Evolutionary conservation across 2,888 invertebrate species (phyloP), one percentile per base, ranked within the genome.

Genomic region (Andrena minutula): DNA sequence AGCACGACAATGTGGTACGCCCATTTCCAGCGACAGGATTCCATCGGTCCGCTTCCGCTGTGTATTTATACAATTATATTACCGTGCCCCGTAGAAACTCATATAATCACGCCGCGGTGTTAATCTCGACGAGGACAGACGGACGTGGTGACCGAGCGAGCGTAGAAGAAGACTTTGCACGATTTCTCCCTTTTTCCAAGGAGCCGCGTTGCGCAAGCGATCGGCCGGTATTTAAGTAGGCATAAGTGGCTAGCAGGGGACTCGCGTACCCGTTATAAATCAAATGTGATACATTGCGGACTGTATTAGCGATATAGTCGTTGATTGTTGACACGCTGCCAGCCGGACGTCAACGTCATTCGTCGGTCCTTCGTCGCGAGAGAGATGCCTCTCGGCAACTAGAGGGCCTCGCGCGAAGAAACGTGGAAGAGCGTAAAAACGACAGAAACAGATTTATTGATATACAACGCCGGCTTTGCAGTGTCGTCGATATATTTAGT

Each of bases 271-370:
- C 2, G 49, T 53, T 26, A 53, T 64, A 47, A 70, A 58, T 78
- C 66, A 51, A 41, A 58, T 35, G 64, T 53, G 47, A 63, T 70
- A 70, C 64, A 65, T 75, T 35, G 72, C 35, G 35, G 74, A 63
- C 30, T 41, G 63, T 66, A 75, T 70, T 64, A 61, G 70, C 65
- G 60, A 70, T 80, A 82, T 28, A 65, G 65, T 71, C 74, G 75
- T 75, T 75, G 82, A 88, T 88, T 69, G 73, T 74, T 86, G 86
- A 78, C 82, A 83, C 77, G 75, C n/a, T 83, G 79, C 79, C 84
- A 82, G 65, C 53, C 61, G n/a, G 63, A 64, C 70, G 78, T 84
- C 79, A 76, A 64, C 83, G 79, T 83, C 72, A 56, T 60, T 80
- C 79, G 79, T 80, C 82, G 82, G 6, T 12, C 28, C 49, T 72